These are phyloP conservation scores for Gymnocypris eckloni DNA, from an alignment of 2,797 vertebrate species.

Conservation along the genomic window DNA sequence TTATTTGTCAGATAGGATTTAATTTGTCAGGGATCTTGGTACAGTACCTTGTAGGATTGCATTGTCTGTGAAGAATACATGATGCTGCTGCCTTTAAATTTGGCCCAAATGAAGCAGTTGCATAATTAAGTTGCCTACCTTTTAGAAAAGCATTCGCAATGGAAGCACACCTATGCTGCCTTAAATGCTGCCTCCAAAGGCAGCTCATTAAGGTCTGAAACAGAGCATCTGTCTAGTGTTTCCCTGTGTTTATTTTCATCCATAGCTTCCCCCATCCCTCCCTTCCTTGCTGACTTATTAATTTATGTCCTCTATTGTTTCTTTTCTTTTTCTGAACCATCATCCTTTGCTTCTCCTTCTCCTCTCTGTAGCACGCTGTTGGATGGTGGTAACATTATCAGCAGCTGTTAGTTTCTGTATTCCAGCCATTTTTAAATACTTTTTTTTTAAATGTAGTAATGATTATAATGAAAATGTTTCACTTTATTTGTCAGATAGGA, in stretches of 20 bases:
- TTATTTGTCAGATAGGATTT: not conserved
- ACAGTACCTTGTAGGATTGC: not conserved
- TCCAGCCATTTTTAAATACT: constrained; percentile 57
- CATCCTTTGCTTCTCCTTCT: not conserved
- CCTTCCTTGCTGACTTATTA: not conserved
- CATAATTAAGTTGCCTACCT: constrained; percentile 18
- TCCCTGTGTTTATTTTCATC: constrained; percentile 26
- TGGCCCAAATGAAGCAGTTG: not conserved
- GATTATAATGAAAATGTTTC: not conserved
- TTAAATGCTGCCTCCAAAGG: not conserved
- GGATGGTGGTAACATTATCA: constrained; percentile 68
- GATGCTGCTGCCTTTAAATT: not conserved
- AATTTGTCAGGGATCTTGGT: not conserved
- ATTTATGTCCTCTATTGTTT: not conserved
- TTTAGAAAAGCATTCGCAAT: not conserved
- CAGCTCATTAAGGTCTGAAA: constrained; percentile 18
- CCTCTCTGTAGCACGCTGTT: constrained; percentile 39
- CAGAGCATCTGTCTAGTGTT: constrained; percentile 25
- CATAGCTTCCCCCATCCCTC: constrained; percentile 1
- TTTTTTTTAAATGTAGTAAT: no score
- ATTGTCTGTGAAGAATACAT: not conserved
- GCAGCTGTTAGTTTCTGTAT: constrained; percentile 78
- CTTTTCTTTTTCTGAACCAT: not conserved
- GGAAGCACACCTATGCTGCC: constrained; percentile 5
- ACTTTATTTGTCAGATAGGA: not conserved